Evolutionary conservation across 2,113 vertebrate species (phyloP).

Genomic region (Miniopterus natalensis): DNA sequence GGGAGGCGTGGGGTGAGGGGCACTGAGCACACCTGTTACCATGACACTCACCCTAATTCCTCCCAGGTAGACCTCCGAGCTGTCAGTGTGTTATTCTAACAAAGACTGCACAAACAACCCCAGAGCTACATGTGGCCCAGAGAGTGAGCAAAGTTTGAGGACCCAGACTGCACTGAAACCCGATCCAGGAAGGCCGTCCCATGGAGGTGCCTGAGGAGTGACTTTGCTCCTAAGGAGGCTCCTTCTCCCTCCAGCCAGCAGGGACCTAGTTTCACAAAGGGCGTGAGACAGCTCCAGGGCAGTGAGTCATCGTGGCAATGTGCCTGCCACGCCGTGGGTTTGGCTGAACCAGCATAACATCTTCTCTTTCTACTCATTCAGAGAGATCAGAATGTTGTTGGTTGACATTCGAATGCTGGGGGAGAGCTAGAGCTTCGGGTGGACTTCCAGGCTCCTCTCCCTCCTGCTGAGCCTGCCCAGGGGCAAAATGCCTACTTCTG

Average conservation of each 20-base stretch:
- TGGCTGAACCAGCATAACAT: conserved; percentile 76
- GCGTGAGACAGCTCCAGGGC: conserved; percentile 68
- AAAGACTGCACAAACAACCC: background rate
- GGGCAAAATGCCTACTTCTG: conserved; percentile 16
- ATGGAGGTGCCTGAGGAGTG: background rate
- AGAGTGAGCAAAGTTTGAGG: background rate
- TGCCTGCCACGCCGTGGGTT: conserved; percentile 77
- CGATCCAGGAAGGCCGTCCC: background rate
- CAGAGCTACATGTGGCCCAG: background rate
- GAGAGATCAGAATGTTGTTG: conserved; percentile 82
- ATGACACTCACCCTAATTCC: background rate
- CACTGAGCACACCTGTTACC: background rate
- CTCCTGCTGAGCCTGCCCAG: conserved; percentile 14
- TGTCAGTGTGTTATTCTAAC: background rate
- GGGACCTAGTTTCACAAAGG: conserved; percentile 78
- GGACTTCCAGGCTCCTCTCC: conserved; percentile 65
- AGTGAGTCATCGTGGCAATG: conserved; percentile 82
- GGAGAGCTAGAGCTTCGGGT: background rate
- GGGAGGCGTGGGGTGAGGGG: background rate
- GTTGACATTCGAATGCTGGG: conserved; percentile 75
- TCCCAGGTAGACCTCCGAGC: background rate
- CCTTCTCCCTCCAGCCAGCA: conserved; percentile 29
- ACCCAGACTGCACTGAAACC: background rate
- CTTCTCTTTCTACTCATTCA: conserved; percentile 79
- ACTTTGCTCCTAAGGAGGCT: conserved; percentile 4